Conservation (phyloP, 2,888 invertebrate genomes). For the Aspidapion aeneum region DNA sequence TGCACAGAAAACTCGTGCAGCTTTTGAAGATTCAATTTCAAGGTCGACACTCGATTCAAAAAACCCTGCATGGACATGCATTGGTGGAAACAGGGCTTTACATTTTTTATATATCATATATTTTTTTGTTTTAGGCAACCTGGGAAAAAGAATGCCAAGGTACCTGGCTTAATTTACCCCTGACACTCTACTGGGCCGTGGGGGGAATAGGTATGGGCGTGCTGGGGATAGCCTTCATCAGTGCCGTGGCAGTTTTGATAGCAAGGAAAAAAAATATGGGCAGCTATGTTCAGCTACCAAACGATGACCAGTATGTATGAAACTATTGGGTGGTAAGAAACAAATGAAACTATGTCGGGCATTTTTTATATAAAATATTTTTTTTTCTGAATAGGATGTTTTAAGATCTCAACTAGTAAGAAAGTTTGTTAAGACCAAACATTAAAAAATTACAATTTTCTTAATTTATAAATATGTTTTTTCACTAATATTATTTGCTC, state of each 20-base stretch:
- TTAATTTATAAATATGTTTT: no score
- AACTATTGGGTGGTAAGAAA: not conserved
- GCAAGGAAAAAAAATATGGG: not conserved
- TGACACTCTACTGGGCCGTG: not conserved
- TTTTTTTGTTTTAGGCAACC: not conserved
- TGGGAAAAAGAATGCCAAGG: constrained; percentile 64
- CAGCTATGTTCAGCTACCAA: not conserved
- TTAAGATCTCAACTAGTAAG: no score
- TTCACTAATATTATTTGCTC: no score
- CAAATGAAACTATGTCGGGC: not conserved
- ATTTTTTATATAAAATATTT: no score
- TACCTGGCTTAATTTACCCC: not conserved
- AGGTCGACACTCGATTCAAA: no score
- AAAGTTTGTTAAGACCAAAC: no score
- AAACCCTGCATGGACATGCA: no score
- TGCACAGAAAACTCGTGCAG: no score
- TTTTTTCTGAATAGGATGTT: no score
- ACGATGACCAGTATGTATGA: not conserved
- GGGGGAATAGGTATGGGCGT: not conserved
- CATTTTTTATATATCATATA: not conserved
- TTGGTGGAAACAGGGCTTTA: no score
- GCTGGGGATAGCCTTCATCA: not conserved
- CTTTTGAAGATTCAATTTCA: no score
- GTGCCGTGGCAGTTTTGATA: not conserved
- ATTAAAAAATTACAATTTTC: no score